A percentile compares a stretch with the other conserved stretches of the same genome.
Evolutionary conservation across 2,113 vertebrate genomes (phyloP).

Genomic region (Thinocorus orbignyianus): DNA sequence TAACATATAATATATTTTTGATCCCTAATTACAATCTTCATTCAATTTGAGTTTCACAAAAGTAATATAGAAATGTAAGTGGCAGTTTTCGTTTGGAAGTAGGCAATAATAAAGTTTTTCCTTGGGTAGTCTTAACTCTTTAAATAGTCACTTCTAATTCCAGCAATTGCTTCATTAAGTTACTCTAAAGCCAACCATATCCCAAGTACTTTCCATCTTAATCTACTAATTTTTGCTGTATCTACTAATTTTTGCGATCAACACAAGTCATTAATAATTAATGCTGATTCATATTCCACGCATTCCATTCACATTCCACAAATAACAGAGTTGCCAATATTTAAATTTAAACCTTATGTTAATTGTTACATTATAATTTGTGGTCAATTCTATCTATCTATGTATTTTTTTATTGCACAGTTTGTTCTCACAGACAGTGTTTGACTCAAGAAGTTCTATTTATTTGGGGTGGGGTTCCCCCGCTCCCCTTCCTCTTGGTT

Average conservation of each 20-base stretch:
- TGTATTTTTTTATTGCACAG: no score
- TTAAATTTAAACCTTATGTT: background rate
- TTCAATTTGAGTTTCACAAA: background rate
- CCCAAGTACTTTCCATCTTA: background rate
- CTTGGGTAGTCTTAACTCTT: background rate
- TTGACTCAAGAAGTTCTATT: background rate
- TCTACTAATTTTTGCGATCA: background rate
- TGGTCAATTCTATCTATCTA: background rate
- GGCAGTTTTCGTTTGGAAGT: background rate
- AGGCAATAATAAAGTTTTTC: background rate
- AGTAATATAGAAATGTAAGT: background rate
- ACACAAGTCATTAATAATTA: background rate
- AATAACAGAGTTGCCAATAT: background rate
- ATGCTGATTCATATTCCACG: background rate
- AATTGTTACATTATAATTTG: background rate
- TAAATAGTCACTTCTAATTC: background rate
- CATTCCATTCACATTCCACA: no score
- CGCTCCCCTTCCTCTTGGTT: background rate
- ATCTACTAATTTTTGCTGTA: background rate
- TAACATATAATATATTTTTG: background rate
- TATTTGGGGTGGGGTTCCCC: no score
- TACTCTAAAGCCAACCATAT: background rate
- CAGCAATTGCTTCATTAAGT: background rate
- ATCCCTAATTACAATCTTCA: background rate
- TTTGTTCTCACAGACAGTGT: background rate